Evolutionary conservation across 2,113 vertebrate genomes (phyloP), one percentile per base, ranked within the genome.

Genomic region (Ranitomeya variabilis): DNA sequence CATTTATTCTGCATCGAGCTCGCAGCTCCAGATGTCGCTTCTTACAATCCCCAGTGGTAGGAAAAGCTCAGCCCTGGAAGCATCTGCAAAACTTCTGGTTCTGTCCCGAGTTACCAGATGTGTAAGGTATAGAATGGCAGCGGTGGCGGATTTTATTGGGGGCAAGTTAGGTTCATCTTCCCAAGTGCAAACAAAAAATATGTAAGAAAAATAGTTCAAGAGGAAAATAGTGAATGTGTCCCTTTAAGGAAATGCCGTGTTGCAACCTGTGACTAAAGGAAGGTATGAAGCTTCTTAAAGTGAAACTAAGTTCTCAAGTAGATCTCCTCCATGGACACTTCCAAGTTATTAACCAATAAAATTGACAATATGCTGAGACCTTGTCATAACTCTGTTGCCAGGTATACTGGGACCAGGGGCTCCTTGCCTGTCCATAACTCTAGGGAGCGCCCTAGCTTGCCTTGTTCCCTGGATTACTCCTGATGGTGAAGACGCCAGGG

Each of bases 11-110:
- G n/a, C 23, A 21, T 55, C 73, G n/a, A 37, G 59, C 60, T 64
- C 15, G 69, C 64, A n/a, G 77, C 77, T 87, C 86, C 86, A 87
- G 86, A 87, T 87, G 86, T 87, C 62, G 23, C 78, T 80, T 79
- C 45, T 80, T 87, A 81, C 64, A 87, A 60, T 23, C 51, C 86
- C 86, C 86, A 59, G 78, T 14, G 52, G 77, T 13, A 55, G 15
- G 9, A 67, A 71, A 37, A 11, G 15, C n/a, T 4, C 15, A 73
- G 64, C 64, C 18, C 54, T 18, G 12, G 52, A 26, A 7, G 86
- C 64, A 52, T 81, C 78, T 87, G 78, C 78, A 37, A n/a, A 87
- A 80, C 62, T 81, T 87, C 86, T 81, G 62, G 19, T 80, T 37
- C 6, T 55, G 60, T 80, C 60, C 77, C 69, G 45, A 9, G 16